A percentile compares a stretch with the other conserved stretches of the same genome.
Conservation (phyloP, 2,888 invertebrate species). For the Cepaea hortensis region DNA sequence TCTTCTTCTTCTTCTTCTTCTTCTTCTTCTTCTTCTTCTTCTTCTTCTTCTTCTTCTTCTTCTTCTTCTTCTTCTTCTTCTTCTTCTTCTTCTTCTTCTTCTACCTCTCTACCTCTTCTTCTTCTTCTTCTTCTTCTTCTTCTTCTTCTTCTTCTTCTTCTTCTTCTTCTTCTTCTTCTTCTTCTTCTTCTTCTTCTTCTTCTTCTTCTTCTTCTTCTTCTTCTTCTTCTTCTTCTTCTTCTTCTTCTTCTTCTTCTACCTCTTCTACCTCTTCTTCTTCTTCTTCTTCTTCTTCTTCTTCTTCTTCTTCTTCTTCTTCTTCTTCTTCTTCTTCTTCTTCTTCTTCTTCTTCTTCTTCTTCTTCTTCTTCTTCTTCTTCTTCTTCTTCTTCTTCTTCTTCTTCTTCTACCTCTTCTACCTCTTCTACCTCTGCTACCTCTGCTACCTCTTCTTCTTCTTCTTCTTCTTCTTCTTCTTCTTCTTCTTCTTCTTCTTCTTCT, state of each 20-base stretch:
- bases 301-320: too few relatives aligned
- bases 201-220: neutral
- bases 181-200: neutral
- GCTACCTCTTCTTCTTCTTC: neutral
- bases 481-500: neutral
- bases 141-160: neutral
- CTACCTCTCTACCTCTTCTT: neutral
- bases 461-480: neutral
- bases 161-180: neutral
- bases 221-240: too few relatives aligned
- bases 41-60: neutral
- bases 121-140: neutral
- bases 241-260: neutral
- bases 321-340: too few relatives aligned
- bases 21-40: neutral
- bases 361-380: neutral
- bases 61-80: neutral
- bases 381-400: neutral
- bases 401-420: neutral
- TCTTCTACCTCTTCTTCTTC: neutral
- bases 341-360: neutral
- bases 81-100: neutral
- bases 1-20: neutral
- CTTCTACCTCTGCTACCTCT: neutral
- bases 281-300: neutral